A percentile compares a stretch with the other conserved stretches of the same genome.
phyloP scores from a whole-genome alignment of 2,797 vertebrate species.

The Sebastes iracundus region DNA sequence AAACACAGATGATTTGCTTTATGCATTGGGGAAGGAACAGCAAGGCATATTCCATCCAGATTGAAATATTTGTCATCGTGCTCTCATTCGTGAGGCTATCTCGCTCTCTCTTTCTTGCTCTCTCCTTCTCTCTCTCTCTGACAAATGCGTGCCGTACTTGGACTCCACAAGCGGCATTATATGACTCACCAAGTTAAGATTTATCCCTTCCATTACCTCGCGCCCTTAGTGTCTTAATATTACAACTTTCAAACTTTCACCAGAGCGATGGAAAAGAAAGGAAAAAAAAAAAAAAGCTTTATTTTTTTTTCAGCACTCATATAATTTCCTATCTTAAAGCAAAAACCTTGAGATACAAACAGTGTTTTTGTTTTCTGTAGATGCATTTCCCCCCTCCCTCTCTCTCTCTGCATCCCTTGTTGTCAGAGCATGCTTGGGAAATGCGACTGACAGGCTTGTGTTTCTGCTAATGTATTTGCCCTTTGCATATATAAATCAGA shows the following conservation, averaged over 20 bases:
- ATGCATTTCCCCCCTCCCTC: neutral
- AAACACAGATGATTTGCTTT: slow-evolving; percentile 61
- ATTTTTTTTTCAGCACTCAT: slow-evolving; percentile 10
- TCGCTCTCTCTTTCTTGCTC: neutral
- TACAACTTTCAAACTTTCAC: slow-evolving; percentile 35
- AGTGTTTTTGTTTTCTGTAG: slow-evolving; percentile 11
- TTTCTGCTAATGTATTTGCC: slow-evolving; percentile 63
- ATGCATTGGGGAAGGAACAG: slow-evolving; percentile 31
- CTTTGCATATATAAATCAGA: slow-evolving; percentile 62
- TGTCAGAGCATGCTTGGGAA: slow-evolving; percentile 51
- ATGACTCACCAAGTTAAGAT: slow-evolving; percentile 66
- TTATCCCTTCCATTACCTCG: slow-evolving; percentile 64
- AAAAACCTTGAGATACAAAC: slow-evolving; percentile 35
- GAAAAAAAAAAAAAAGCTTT: neutral
- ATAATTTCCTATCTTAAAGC: slow-evolving; percentile 22
- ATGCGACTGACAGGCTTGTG: slow-evolving; percentile 54
- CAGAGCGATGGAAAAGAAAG: neutral
- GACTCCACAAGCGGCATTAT: slow-evolving; percentile 46
- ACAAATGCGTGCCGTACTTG: slow-evolving; percentile 53
- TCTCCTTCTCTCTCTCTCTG: slow-evolving; percentile 31
- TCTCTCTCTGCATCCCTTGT: slow-evolving; percentile 29
- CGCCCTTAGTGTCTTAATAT: slow-evolving; percentile 48
- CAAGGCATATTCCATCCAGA: slow-evolving; percentile 52
- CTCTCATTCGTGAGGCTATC: slow-evolving; percentile 20
- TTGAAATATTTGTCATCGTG: slow-evolving; percentile 62